These are phyloP conservation scores for Lumbricus terrestris DNA, from an alignment of 2,888 invertebrate genomes.

Conservation along the genomic window DNA sequence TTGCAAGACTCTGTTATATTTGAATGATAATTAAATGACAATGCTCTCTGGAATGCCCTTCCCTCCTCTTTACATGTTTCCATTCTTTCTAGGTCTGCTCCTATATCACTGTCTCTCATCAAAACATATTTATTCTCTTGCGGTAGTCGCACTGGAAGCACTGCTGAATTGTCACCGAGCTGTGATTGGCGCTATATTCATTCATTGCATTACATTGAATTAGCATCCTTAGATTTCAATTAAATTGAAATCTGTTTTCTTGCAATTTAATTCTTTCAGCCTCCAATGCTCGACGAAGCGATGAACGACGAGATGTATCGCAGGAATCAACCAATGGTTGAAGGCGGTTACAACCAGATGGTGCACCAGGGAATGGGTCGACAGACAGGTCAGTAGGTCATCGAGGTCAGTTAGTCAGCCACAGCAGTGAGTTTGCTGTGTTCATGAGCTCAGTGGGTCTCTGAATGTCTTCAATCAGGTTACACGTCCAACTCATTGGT, in stretches of 20 bases:
- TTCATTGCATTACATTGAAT: too few species aligned
- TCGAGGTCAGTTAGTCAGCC: not conserved
- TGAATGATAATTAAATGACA: too few species aligned
- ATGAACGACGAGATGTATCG: constrained; percentile 25
- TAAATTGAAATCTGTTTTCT: not conserved
- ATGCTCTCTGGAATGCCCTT: too few species aligned
- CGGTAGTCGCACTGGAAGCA: too few species aligned
- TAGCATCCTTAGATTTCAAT: not conserved
- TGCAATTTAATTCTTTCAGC: constrained; percentile 7
- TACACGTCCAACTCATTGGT: not conserved
- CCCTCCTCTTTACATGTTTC: too few species aligned
- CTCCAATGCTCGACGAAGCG: not conserved
- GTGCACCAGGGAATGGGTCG: not conserved
- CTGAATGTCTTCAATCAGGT: not conserved
- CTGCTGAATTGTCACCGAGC: too few species aligned
- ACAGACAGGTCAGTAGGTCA: constrained; percentile 11
- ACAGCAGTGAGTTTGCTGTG: not conserved
- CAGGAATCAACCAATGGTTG: constrained; percentile 14
- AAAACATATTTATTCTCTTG: too few species aligned
- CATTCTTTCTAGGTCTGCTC: too few species aligned
- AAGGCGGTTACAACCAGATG: not conserved
- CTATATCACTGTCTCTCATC: too few species aligned
- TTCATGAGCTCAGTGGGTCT: not conserved
- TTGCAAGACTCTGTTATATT: not conserved
- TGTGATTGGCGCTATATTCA: too few species aligned